A percentile compares a stretch with the other conserved stretches of the same genome.
Conservation (phyloP, 1,140 invertebrate species). For the Plectus sambesii region DNA sequence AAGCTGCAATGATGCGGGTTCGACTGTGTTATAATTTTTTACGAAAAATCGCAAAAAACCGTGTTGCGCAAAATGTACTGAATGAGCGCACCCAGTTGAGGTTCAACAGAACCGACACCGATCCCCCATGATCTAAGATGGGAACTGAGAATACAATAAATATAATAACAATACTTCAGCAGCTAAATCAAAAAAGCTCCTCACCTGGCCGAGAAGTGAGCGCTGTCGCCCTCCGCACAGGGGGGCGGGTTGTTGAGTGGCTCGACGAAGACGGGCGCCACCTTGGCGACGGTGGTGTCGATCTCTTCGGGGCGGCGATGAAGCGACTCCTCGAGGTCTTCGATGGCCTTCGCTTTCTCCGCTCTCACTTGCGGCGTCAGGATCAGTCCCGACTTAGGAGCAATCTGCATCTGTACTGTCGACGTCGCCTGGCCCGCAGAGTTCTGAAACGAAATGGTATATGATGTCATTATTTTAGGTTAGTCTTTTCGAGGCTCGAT, state of each 20-base stretch:
- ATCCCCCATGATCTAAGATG: neutral
- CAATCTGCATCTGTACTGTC: conserved; percentile 28
- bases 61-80: too few species aligned
- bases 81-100: too few species aligned
- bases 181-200: too few species aligned
- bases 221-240: conserved; percentile 35
- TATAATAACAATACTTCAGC: too few species aligned
- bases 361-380: conserved; percentile 32
- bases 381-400: conserved; percentile 28
- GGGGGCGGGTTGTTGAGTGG: conserved; percentile 37
- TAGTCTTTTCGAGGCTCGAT: too few species aligned
- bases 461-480: too few species aligned
- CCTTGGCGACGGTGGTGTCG: conserved; percentile 30
- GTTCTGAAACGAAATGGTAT: conserved; percentile 26
- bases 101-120: neutral
- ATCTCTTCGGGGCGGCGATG: conserved; percentile 33
- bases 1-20: too few species aligned
- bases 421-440: conserved; percentile 34
- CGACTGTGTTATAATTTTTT: too few species aligned
- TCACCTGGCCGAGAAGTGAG: conserved; percentile 39
- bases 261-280: conserved; percentile 43
- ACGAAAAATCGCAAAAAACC: too few species aligned
- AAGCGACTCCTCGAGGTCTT: conserved; percentile 32
- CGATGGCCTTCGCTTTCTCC: conserved; percentile 36
- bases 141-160: too few species aligned